Conservation (phyloP, 2,888 invertebrate species). For the Aethes cnicana region DNA sequence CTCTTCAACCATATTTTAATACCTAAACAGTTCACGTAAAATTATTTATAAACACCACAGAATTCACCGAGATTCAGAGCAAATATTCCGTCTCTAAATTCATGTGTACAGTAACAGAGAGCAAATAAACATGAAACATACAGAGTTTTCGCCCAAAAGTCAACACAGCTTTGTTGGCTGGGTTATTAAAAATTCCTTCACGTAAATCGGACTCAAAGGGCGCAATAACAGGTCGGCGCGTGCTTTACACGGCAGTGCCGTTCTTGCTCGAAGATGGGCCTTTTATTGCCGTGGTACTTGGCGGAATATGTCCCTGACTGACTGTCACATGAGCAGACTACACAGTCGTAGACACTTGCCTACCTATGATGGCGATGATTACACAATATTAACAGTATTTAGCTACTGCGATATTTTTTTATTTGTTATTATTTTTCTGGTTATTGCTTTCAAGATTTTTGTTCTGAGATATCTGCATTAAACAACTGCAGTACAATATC, state of each 20-base stretch:
- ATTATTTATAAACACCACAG: slow-evolving; percentile 15
- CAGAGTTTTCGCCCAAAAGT: slow-evolving; percentile 21
- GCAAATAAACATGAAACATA: slow-evolving; percentile 27
- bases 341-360: no score
- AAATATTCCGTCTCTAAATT: slow-evolving; percentile 14
- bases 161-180: slow-evolving; percentile 1
- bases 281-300: not conserved
- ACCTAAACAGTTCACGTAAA: no score
- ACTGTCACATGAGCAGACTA: no score
- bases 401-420: no score
- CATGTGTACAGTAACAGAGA: slow-evolving; percentile 22
- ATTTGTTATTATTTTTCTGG: no score
- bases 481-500: no score
- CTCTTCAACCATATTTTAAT: no score
- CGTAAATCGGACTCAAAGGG: slow-evolving; percentile 42
- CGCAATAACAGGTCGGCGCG: slow-evolving; percentile 19
- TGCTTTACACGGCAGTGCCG: slow-evolving; percentile 9
- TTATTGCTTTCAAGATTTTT: no score
- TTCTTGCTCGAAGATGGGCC: slow-evolving; percentile 14
- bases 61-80: slow-evolving; percentile 13
- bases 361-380: no score
- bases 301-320: no score
- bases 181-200: slow-evolving; percentile 52
- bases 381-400: no score
- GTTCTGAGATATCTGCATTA: no score